phyloP scores from a whole-genome alignment of 2,797 vertebrate species.

The Catharus ustulatus region DNA sequence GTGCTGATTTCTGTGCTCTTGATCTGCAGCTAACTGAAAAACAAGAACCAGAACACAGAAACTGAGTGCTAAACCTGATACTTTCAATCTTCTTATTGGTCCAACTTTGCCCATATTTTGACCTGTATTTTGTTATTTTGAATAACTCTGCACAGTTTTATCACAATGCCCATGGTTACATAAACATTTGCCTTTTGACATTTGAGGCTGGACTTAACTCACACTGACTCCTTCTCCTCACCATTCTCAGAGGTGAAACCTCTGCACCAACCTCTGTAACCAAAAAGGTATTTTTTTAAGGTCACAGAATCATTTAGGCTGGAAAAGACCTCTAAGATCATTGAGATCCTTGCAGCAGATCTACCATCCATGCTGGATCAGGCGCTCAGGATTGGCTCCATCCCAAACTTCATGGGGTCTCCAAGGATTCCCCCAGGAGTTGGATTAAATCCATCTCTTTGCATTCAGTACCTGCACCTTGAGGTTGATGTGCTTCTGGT shows the following conservation, averaged over 20 bases:
- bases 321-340: neutral
- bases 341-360: neutral
- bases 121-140: neutral
- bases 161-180: neutral
- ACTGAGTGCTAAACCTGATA: neutral
- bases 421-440: neutral
- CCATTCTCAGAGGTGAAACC: neutral
- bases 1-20: conserved; percentile 23
- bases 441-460: neutral
- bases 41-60: neutral
- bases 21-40: neutral
- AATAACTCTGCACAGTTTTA: neutral
- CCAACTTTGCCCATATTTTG: neutral
- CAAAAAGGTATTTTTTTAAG: neutral
- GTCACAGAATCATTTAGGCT: neutral
- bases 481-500: neutral
- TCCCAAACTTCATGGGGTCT: fast-evolving
- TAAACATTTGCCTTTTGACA: neutral
- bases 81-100: neutral
- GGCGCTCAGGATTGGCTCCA: neutral
- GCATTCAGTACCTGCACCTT: neutral
- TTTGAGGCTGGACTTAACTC: neutral
- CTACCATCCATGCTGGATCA: neutral
- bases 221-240: neutral
- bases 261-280: neutral